phyloP scores from a whole-genome alignment of 2,797 vertebrate genomes.

The Lepidocolaptes lacrymiger region DNA sequence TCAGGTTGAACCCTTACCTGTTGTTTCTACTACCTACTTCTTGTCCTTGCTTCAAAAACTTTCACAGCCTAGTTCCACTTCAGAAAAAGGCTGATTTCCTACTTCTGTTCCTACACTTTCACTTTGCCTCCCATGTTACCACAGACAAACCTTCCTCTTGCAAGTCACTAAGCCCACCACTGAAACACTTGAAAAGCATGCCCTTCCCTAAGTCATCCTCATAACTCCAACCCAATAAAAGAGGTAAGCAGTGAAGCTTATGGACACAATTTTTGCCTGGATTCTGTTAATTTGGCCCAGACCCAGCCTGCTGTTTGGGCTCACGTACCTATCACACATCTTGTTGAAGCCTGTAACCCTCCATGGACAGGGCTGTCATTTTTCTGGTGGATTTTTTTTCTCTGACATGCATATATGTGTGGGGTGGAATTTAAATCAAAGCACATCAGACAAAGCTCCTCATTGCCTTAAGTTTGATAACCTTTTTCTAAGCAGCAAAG shows the following conservation, averaged over 20 bases:
- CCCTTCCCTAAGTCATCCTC: rapidly evolving
- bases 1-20: neutral
- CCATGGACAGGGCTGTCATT: neutral
- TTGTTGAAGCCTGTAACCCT: neutral
- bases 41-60: neutral
- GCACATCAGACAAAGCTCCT: neutral
- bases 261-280: neutral
- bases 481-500: neutral
- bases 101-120: neutral
- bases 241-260: neutral
- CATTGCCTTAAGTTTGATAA: neutral
- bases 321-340: neutral
- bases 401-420: neutral
- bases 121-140: neutral
- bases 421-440: neutral
- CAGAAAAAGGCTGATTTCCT: neutral
- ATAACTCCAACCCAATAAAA: neutral
- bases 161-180: neutral
- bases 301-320: neutral
- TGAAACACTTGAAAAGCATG: neutral
- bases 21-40: neutral
- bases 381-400: neutral
- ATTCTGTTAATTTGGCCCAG: neutral
- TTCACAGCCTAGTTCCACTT: neutral
- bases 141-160: neutral